Conservation (phyloP, 2,797 vertebrate genomes). For the Benthosema pterotum region DNA sequence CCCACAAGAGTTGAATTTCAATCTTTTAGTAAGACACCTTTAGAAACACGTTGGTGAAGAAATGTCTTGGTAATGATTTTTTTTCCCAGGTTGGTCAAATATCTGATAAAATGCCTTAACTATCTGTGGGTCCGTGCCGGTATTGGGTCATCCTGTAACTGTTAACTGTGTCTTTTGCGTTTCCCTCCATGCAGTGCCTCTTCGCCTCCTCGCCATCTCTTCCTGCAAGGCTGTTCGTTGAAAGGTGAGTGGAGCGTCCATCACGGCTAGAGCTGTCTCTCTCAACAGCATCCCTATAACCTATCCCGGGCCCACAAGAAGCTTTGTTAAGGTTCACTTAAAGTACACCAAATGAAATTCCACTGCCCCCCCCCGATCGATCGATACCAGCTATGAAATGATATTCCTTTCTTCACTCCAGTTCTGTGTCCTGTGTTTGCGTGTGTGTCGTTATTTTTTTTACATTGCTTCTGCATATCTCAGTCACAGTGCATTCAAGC, state of each 20-base stretch:
- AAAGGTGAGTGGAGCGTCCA: slow-evolving; percentile 90
- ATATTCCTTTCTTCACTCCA: slow-evolving; percentile 25
- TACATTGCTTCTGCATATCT: slow-evolving; percentile 66
- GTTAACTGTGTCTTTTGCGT: slow-evolving; percentile 10
- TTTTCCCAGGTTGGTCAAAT: no score
- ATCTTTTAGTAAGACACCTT: no score
- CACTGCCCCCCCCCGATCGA: not conserved
- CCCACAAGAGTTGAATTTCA: no score
- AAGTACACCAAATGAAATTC: slow-evolving; percentile 8
- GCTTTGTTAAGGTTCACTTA: not conserved
- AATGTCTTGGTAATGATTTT: no score
- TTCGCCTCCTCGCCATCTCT: slow-evolving; percentile 91
- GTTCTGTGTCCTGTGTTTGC: not conserved
- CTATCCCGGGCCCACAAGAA: not conserved
- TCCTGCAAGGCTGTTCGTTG: slow-evolving; percentile 90
- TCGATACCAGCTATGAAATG: slow-evolving; percentile 15
- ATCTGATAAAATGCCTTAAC: no score
- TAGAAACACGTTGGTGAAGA: no score
- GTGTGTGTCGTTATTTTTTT: slow-evolving; percentile 32
- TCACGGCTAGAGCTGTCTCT: not conserved
- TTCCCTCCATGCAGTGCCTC: slow-evolving; percentile 85
- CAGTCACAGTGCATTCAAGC: slow-evolving; percentile 71
- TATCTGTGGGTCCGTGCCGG: no score
- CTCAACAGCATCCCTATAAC: not conserved
- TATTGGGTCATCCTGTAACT: no score